Evolutionary conservation across 2,888 invertebrate genomes (phyloP).

Genomic region (Eurois occulta): DNA sequence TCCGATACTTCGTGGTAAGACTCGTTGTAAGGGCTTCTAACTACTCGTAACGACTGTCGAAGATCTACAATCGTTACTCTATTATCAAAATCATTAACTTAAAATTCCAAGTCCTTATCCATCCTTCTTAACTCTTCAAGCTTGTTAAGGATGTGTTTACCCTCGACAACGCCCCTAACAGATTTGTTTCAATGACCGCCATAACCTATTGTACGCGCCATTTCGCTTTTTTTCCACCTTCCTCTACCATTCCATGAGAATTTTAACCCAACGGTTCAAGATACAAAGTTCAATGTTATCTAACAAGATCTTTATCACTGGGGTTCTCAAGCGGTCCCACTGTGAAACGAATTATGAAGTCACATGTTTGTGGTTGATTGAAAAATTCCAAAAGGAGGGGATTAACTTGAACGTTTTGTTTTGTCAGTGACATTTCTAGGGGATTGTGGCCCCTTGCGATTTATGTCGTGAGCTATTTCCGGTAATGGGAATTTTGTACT

Average conservation of each 20-base stretch:
- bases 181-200: conserved; percentile 83
- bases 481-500: conserved; percentile 64
- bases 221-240: conserved; percentile 79
- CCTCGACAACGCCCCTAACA: conserved; percentile 77
- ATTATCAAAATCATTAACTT: conserved; percentile 5
- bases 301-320: conserved; percentile 77
- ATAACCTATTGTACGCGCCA: conserved; percentile 83
- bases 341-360: conserved; percentile 84
- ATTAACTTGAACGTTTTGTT: conserved; percentile 79
- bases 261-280: conserved; percentile 36
- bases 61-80: not conserved
- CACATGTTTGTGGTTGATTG: conserved; percentile 85
- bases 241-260: conserved; percentile 41
- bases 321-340: conserved; percentile 75
- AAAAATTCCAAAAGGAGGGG: conserved; percentile 85
- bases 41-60: not conserved
- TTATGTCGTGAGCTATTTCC: conserved; percentile 76
- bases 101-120: conserved; percentile 40
- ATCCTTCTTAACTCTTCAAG: conserved; percentile 66
- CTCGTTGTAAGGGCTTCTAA: not conserved
- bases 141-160: conserved; percentile 76
- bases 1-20: not conserved
- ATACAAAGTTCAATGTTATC: conserved; percentile 63
- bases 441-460: conserved; percentile 78
- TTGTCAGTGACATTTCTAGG: conserved; percentile 80